Conservation (phyloP, 1,140 invertebrate species). For the Drosophila rhopaloa region DNA sequence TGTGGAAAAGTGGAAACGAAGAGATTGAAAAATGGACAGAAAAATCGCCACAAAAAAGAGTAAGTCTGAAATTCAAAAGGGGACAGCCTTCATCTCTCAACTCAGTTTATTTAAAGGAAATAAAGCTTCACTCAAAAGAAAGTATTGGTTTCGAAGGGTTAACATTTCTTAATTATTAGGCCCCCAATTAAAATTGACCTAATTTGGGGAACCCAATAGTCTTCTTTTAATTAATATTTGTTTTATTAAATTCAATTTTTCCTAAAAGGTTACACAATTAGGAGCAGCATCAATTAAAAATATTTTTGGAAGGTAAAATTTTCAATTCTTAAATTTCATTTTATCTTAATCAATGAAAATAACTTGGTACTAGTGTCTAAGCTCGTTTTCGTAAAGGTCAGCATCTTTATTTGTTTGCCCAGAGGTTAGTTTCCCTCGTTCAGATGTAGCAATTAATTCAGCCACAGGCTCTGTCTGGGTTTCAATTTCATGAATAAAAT, state of each 20-base stretch:
- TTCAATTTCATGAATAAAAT: conserved; percentile 41
- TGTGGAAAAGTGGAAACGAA: conserved; percentile 11
- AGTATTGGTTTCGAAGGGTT: neutral
- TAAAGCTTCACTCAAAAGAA: neutral
- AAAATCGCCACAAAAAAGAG: conserved; percentile 16
- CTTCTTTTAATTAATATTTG: neutral
- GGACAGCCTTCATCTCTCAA: neutral
- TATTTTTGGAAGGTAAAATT: neutral
- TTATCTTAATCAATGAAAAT: conserved; percentile 5
- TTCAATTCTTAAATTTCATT: neutral
- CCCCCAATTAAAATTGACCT: neutral
- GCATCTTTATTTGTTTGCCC: conserved; percentile 34
- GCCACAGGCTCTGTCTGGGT: conserved; percentile 45
- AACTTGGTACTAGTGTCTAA: conserved; percentile 21
- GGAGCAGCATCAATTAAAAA: neutral
- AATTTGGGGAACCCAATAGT: neutral
- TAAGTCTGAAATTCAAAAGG: neutral
- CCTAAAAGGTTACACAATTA: too few species aligned
- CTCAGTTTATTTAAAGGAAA: conserved; percentile 1
- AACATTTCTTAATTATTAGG: neutral
- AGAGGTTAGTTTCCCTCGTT: conserved; percentile 23
- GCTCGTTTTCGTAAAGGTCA: conserved; percentile 17
- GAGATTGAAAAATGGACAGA: conserved; percentile 12
- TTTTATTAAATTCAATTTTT: neutral
- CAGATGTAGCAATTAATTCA: conserved; percentile 39